Evolutionary conservation across 2,113 vertebrate genomes (phyloP).

Genomic region (Megaceryle torquata): DNA sequence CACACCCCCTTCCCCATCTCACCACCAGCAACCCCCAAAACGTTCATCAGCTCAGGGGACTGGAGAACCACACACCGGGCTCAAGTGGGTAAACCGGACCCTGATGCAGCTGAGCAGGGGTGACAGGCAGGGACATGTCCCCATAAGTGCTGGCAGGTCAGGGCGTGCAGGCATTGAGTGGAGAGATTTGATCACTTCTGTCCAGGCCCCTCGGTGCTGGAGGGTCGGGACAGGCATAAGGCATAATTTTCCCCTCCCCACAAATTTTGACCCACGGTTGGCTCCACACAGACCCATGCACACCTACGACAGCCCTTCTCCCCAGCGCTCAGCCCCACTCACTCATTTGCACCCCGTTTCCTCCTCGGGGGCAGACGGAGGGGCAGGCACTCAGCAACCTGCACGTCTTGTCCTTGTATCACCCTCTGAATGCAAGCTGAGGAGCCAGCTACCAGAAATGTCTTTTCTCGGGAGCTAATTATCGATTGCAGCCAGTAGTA

Average conservation of each 20-base stretch:
- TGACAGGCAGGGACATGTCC: background rate
- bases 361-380: background rate
- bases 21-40: background rate
- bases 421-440: background rate
- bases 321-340: fast-evolving
- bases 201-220: fast-evolving
- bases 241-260: fast-evolving
- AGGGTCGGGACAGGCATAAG: background rate
- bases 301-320: background rate
- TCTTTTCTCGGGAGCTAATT: background rate
- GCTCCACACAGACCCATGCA: fast-evolving
- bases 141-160: background rate
- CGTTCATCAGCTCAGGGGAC: fast-evolving
- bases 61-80: background rate
- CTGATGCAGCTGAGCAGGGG: background rate
- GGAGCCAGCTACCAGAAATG: background rate
- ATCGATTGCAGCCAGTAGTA: background rate
- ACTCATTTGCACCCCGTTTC: background rate
- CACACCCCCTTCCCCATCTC: background rate
- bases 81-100: background rate
- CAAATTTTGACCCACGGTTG: background rate
- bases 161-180: background rate
- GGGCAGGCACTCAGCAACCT: fast-evolving
- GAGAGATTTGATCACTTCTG: background rate
- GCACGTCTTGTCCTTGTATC: fast-evolving